These are phyloP conservation scores for Sylvietta virens DNA, from an alignment of 2,113 vertebrate species.

Conservation along the genomic window DNA sequence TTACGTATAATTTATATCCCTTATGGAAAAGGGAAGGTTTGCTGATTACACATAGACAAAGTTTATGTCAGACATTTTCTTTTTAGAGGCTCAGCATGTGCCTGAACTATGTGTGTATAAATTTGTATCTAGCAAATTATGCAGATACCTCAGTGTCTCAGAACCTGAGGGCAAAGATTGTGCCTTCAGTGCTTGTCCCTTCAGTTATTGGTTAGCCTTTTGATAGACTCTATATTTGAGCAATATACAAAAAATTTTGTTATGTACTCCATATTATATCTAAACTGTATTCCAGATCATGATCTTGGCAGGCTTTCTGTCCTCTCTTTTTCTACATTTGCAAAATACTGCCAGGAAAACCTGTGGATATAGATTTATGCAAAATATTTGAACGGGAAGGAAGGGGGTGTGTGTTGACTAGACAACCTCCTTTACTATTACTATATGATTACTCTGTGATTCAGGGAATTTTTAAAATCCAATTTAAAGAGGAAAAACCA, in stretches of 20 bases:
- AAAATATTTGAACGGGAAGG: background rate
- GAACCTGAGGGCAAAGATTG: background rate
- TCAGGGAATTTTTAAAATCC: background rate
- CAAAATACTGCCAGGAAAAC: background rate
- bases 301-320: background rate
- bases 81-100: background rate
- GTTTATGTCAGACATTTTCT: background rate
- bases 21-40: background rate
- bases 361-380: background rate
- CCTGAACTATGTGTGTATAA: background rate
- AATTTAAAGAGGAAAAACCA: background rate
- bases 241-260: background rate
- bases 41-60: background rate
- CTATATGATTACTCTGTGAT: background rate
- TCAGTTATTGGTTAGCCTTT: background rate
- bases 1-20: background rate
- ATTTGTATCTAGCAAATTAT: background rate
- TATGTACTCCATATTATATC: background rate
- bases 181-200: background rate
- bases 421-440: background rate
- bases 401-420: rapidly evolving
- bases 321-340: background rate
- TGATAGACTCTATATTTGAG: background rate
- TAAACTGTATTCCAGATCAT: background rate
- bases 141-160: background rate